Evolutionary conservation across 2,888 invertebrate genomes (phyloP), one percentile per base, ranked within the genome.

Genomic region (Chesias legatella): DNA sequence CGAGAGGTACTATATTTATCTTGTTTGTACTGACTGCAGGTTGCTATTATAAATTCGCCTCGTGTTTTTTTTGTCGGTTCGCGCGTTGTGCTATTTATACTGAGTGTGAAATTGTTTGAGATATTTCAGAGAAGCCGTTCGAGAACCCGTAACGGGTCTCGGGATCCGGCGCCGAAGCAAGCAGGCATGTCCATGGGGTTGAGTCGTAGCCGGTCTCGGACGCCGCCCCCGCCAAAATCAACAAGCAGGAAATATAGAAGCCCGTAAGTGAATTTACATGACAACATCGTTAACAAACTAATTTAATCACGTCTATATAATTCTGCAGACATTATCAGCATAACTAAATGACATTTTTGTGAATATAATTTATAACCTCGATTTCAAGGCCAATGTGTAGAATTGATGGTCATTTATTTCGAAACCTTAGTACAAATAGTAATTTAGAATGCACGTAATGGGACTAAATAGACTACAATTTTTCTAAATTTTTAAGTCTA

Each of bases 51-150:
- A 59, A 66, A 63, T 72, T 69, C 74, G 75, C 65, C 74, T 73
- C 79, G 76, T 79, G 76, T 73, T 79, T 73, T 70, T 78, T 74
- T 73, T 68, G 52, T 59, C 48, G 45, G 36, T 39, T 38, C 38
- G 32, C 52, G 53, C 50, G 53, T 52, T 56, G 58, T 42, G 56
- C 60, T 70, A 56, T 60, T 63, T 51, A 60, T 73, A 63, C 41
- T 65, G 49, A 53, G 49, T 46, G 41, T 43, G 47, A 50, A 51
- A 48, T 55, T 56, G 56, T 44, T 71, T 71, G 59, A 60, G 53
- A 63, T 56, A 53, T 84, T 84, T 66, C 81, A 89, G 89, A 84
- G 88, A 58, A 89, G 89, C 72, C 84, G 83, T 39, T 88, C 89
- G 51, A 78, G 84, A 58, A 83, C 86, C 44, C 82, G 88, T 43